phyloP scores from a whole-genome alignment of 2,888 invertebrate genomes.

The Chirona hameri region DNA sequence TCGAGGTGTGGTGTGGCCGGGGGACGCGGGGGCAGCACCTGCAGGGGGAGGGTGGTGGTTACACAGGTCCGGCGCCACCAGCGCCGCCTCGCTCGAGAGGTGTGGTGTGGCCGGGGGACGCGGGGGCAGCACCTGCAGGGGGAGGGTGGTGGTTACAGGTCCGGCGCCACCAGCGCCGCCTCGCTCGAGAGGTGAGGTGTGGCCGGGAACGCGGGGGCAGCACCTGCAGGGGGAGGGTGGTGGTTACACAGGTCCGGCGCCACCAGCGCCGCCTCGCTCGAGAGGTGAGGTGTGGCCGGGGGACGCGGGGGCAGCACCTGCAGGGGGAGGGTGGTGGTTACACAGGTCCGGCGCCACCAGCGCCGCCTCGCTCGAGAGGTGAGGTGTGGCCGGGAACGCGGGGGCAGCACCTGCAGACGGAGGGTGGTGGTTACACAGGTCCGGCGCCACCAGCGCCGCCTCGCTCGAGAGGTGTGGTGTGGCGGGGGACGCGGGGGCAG shows the following conservation, averaged over 20 bases:
- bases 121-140: too few species aligned
- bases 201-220: too few species aligned
- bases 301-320: not conserved
- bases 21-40: too few species aligned
- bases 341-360: slow-evolving; percentile 23
- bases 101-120: too few species aligned
- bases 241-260: not conserved
- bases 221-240: too few species aligned
- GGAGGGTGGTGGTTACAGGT: too few species aligned
- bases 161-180: too few species aligned
- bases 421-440: slow-evolving; percentile 10
- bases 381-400: not conserved
- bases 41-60: too few species aligned
- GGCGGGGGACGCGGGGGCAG: not conserved
- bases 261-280: slow-evolving; percentile 5
- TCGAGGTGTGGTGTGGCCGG: too few species aligned
- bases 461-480: not conserved
- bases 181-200: too few species aligned
- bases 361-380: not conserved
- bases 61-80: slow-evolving; percentile 23
- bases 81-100: not conserved
- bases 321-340: not conserved
- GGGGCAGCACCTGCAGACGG: not conserved
- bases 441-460: slow-evolving; percentile 10
- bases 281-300: not conserved